A percentile compares a stretch with the other conserved stretches of the same genome.
phyloP scores from a whole-genome alignment of 2,888 invertebrate genomes.

The Conus canariensis region DNA sequence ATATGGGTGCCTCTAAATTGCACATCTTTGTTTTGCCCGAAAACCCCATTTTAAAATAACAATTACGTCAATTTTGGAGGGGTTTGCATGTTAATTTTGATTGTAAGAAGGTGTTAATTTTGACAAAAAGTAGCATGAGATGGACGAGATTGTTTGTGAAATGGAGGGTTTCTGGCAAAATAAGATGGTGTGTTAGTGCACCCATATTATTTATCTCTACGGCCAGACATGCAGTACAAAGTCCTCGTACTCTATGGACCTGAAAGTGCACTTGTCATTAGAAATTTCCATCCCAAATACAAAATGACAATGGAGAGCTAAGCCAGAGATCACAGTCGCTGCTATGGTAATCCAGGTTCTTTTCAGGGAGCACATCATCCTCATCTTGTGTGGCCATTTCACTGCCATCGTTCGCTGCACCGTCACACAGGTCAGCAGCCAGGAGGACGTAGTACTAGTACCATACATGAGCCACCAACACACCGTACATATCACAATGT shows the following conservation, averaged over 20 bases:
- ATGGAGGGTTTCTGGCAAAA: no score
- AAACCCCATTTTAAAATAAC: no score
- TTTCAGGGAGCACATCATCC: background rate
- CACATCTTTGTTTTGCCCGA: no score
- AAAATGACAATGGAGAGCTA: background rate
- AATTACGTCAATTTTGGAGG: no score
- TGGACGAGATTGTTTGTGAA: no score
- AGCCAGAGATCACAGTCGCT: background rate
- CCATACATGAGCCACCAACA: background rate
- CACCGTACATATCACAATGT: background rate
- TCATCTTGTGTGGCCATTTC: background rate
- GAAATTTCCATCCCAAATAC: background rate
- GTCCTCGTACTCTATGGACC: background rate
- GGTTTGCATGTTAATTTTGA: no score
- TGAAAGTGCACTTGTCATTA: background rate
- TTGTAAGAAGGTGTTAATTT: no score
- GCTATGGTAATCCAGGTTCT: background rate
- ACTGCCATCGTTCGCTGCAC: constrained; percentile 4
- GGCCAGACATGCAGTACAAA: background rate
- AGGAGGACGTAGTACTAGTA: background rate
- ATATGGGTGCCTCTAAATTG: no score
- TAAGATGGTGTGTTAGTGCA: no score
- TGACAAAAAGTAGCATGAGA: no score
- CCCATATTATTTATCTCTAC: no score
- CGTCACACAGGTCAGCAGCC: constrained; percentile 15